Evolutionary conservation across 1,140 invertebrate genomes (phyloP).

Genomic region (Tetranychus urticae): DNA sequence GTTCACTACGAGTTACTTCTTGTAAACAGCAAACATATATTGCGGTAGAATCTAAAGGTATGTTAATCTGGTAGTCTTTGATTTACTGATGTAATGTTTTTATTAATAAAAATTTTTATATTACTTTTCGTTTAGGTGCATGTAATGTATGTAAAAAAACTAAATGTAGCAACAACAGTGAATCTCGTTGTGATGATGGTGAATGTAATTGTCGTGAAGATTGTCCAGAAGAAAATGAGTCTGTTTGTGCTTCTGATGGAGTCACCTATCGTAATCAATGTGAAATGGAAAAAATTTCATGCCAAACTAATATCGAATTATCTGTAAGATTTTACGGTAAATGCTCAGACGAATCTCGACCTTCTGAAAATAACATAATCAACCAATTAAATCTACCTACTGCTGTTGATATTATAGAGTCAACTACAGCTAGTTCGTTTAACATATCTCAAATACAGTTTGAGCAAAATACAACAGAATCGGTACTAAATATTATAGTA

Average conservation of each 20-base stretch:
- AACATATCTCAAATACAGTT: background rate
- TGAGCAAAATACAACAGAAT: background rate
- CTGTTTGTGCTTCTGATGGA: constrained; percentile 60
- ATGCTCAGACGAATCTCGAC: constrained; percentile 39
- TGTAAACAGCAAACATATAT: constrained; percentile 31
- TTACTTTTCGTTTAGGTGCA: background rate
- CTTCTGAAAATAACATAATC: background rate
- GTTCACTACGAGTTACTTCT: constrained; percentile 36
- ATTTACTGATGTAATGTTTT: background rate
- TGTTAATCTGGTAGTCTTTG: background rate
- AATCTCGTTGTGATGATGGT: constrained; percentile 51
- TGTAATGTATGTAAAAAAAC: background rate
- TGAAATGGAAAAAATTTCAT: constrained; percentile 43
- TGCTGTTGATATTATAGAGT: no score
- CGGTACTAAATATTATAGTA: constrained; percentile 12
- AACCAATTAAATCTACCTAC: no score
- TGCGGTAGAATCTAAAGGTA: background rate
- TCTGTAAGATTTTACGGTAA: constrained; percentile 46
- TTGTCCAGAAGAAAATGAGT: constrained; percentile 29
- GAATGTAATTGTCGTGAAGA: constrained; percentile 63
- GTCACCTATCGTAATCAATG: constrained; percentile 64
- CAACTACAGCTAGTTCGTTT: no score
- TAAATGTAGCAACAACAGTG: constrained; percentile 35
- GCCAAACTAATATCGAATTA: constrained; percentile 35
- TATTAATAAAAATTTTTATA: background rate